Conservation (phyloP, 2,113 vertebrate species). For the Cinclus cinclus region DNA sequence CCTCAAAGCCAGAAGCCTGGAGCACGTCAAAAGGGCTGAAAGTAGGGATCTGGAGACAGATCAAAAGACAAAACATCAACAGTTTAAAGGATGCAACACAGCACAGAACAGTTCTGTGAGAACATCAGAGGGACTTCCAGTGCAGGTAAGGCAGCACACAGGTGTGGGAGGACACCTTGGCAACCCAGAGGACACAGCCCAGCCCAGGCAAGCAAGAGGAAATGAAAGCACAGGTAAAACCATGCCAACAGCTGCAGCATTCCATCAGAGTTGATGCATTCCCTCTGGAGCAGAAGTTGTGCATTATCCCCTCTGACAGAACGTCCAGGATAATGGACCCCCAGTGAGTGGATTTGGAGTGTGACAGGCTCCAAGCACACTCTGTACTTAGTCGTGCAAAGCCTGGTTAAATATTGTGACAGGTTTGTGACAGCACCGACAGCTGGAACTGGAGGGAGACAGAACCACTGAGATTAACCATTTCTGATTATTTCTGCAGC, state of each 20-base stretch:
- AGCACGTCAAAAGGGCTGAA: background rate
- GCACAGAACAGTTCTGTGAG: background rate
- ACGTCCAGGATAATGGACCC: background rate
- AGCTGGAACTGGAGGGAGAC: background rate
- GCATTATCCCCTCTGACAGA: background rate
- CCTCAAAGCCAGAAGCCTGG: background rate
- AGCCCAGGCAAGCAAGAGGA: background rate
- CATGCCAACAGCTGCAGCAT: background rate
- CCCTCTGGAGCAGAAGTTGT: background rate
- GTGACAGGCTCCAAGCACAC: background rate
- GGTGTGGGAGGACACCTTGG: background rate
- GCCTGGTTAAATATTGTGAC: conserved; percentile 20
- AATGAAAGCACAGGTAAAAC: background rate
- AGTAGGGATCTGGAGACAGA: background rate
- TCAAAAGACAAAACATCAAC: background rate
- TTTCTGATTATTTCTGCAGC: background rate
- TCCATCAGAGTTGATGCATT: background rate
- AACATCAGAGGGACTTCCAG: background rate
- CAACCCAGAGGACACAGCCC: background rate
- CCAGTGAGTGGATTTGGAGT: background rate
- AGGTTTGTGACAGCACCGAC: conserved; percentile 15
- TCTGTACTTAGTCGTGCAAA: background rate
- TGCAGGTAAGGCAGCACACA: background rate
- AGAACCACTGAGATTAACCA: background rate
- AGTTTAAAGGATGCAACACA: background rate